Conservation (phyloP, 2,888 invertebrate genomes). For the Cancer borealis region DNA sequence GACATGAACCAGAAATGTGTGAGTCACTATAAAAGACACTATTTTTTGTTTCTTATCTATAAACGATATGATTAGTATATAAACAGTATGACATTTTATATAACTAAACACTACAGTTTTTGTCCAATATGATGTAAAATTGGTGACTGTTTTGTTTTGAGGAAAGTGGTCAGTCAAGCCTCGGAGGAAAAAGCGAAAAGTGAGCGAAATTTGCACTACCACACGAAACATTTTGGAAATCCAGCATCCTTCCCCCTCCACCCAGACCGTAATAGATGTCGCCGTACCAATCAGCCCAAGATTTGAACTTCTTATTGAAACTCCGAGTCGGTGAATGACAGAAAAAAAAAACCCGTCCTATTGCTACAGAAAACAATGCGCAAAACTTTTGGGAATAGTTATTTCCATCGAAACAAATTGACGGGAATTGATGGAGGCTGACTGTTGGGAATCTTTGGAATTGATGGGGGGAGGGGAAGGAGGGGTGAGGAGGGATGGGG, state of each 20-base stretch:
- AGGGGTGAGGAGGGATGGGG: background rate
- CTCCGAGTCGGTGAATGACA: constrained; percentile 68
- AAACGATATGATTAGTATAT: background rate
- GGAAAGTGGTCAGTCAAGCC: background rate
- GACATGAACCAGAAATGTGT: background rate
- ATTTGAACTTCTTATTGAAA: constrained; percentile 74
- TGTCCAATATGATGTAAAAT: background rate
- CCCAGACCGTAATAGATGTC: constrained; percentile 57
- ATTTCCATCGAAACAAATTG: constrained; percentile 66
- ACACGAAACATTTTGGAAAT: constrained; percentile 52
- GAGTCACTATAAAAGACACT: background rate
- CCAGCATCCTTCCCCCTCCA: background rate
- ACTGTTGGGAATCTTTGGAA: constrained; percentile 6
- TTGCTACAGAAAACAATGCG: constrained; percentile 69
- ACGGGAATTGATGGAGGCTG: constrained; percentile 59
- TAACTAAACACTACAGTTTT: background rate
- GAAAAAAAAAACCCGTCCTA: constrained; percentile 25
- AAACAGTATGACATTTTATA: background rate
- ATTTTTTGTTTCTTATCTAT: background rate
- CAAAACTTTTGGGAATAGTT: constrained; percentile 71
- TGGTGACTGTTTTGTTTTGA: background rate
- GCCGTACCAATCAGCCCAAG: constrained; percentile 69
- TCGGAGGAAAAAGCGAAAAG: background rate
- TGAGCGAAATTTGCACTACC: background rate
- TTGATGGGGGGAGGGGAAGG: constrained; percentile 18